phyloP scores from a whole-genome alignment of 2,113 vertebrate genomes.

The Cinclus cinclus region DNA sequence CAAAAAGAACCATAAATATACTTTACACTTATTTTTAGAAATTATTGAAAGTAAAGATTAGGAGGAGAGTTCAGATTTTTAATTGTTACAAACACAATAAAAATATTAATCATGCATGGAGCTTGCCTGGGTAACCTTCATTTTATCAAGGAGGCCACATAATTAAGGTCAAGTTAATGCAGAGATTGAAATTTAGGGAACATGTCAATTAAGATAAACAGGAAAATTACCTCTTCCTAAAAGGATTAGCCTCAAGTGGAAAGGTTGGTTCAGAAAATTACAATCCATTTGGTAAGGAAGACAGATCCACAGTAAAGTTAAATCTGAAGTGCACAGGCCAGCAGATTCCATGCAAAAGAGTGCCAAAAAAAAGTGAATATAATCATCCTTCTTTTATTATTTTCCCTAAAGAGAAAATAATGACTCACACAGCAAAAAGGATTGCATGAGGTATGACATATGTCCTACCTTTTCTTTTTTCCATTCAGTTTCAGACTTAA shows the following conservation, averaged over 20 bases:
- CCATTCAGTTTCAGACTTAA: neutral
- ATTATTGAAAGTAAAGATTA: neutral
- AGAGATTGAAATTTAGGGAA: conserved; percentile 55
- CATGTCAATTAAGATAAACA: conserved; percentile 54
- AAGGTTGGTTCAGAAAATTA: conserved; percentile 45
- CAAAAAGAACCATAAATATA: neutral
- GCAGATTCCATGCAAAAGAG: neutral
- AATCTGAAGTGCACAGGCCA: neutral
- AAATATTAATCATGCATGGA: neutral
- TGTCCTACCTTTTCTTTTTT: neutral
- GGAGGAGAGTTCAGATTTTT: neutral
- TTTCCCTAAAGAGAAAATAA: neutral
- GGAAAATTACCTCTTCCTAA: conserved; percentile 55
- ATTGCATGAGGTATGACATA: neutral
- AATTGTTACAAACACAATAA: neutral
- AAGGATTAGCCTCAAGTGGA: conserved; percentile 54
- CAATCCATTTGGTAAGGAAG: conserved; percentile 16
- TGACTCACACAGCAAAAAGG: neutral
- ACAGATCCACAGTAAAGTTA: neutral
- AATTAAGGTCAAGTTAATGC: conserved; percentile 54
- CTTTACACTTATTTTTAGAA: neutral
- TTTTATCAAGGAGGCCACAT: conserved; percentile 36
- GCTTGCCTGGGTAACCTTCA: conserved; percentile 14
- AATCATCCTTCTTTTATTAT: neutral
- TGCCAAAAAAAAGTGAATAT: neutral